Percentiles rank a stretch among this genome's conserved stretches.
Conservation (phyloP, 2,113 vertebrate genomes). For the Myiozetetes cayanensis region DNA sequence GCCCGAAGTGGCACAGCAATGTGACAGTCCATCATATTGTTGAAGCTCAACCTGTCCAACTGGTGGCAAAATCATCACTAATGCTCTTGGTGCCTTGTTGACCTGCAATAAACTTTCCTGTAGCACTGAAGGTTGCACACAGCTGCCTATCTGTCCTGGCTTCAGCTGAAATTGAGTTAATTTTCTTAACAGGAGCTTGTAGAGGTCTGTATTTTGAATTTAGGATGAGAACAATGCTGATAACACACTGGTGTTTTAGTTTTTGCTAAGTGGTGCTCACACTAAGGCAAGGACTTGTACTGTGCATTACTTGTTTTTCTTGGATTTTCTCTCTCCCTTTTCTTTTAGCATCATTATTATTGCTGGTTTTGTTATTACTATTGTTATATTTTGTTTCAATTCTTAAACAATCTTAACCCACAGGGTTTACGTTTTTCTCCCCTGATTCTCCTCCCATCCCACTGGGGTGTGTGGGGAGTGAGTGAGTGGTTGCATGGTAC, state of each 20-base stretch:
- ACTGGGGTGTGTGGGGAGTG: neutral
- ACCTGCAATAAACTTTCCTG: neutral
- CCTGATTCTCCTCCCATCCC: neutral
- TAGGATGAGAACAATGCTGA: neutral
- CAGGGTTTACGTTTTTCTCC: neutral
- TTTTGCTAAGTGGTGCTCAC: neutral
- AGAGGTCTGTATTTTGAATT: neutral
- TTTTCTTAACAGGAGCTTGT: neutral
- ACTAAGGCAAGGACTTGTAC: neutral
- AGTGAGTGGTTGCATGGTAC: neutral
- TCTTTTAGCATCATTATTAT: neutral
- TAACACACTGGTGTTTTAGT: neutral
- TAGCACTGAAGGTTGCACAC: neutral
- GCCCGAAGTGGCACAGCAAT: neutral
- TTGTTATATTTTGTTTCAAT: neutral
- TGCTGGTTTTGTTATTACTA: neutral
- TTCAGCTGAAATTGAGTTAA: neutral
- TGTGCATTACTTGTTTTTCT: neutral
- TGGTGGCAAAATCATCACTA: fast-evolving
- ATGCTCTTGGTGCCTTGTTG: neutral
- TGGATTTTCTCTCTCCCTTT: neutral
- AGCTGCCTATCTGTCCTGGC: neutral
- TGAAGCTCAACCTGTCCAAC: neutral
- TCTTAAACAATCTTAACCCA: neutral
- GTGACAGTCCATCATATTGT: fast-evolving